Evolutionary conservation across 2,113 vertebrate species (phyloP), one percentile per base, ranked within the genome.

Genomic region (Dicrurus megarhynchus): DNA sequence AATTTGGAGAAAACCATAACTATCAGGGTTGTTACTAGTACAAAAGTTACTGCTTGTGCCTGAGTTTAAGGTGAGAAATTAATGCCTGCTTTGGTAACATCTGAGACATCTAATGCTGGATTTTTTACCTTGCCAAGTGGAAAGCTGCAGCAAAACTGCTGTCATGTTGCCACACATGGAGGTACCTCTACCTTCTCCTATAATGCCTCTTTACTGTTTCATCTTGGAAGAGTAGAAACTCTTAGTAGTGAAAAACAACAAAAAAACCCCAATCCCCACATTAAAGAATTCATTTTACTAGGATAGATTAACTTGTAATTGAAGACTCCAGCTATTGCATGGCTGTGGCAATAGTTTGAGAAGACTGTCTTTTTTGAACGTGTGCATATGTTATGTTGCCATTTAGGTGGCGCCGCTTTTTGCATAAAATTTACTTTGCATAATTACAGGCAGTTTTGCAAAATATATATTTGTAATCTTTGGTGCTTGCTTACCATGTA

Each of bases 371-470:
- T 82, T 89, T 82, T 64, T 80, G 56, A 73, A 80, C 10, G 8
- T 14, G 9, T 74, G 46, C 65, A 50, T 87, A 55, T 4, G 3
- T 87, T 85, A 73, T 13, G 39, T 55, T 91, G 67, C 71, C 33
- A 28, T 93, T 93, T 77, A 84, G 59, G 59, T 80, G 90, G 84
- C 1, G 47, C 71, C 68, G 0, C 71, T 70, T 68, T 75, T 90
- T 86, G 63, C 82, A 90, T 86, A 86, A 90, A 94, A 86, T 74
- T 87, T 70, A 86, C 47, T 96, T 95, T 94, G 85, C 90, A 84
- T 95, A 97, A 94, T 94, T 91, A 93, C 59, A 90, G 79, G 33
- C 71, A 65, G 6, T 65, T 85, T 67, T 93, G 63, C 42, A 91
- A 96, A 96, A 61, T 70, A 93, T 32, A 41, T 70, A 55, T 77